These are phyloP conservation scores for Albula goreensis DNA, from an alignment of 2,113 vertebrate species.

Conservation along the genomic window DNA sequence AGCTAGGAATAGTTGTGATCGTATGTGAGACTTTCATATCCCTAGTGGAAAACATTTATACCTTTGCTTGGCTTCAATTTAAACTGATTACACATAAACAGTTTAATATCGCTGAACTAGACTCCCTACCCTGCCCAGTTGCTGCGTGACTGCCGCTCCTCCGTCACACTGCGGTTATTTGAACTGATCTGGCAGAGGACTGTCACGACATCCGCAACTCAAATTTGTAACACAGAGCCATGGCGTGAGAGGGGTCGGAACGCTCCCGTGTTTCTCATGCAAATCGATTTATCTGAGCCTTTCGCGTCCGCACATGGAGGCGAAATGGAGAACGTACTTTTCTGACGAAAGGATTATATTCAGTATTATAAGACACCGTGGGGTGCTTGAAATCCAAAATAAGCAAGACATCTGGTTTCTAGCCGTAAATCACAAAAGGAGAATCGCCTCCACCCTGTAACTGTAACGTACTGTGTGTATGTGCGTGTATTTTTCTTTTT, in stretches of 20 bases:
- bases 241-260: slow-evolving; percentile 70
- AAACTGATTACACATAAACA: slow-evolving; percentile 11
- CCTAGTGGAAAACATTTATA: slow-evolving; percentile 28
- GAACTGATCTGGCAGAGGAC: slow-evolving; percentile 64
- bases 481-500: not conserved
- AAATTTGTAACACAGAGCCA: slow-evolving; percentile 70
- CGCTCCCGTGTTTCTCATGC: slow-evolving; percentile 71
- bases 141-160: slow-evolving; percentile 48
- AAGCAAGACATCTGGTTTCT: not conserved
- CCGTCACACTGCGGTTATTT: slow-evolving; percentile 65
- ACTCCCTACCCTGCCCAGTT: slow-evolving; percentile 38
- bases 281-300: slow-evolving; percentile 61
- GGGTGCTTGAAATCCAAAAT: not conserved
- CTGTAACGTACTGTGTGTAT: not conserved
- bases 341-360: not conserved
- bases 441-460: not conserved
- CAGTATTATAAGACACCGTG: not conserved
- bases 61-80: not conserved
- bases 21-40: slow-evolving; percentile 34
- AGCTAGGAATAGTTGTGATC: not conserved
- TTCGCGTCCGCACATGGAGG: slow-evolving; percentile 29
- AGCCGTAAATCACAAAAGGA: not conserved
- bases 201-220: slow-evolving; percentile 79
- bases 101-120: slow-evolving; percentile 28
- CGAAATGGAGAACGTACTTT: not conserved